Conservation (phyloP, 2,113 vertebrate species). For the Rattus rattus region DNA sequence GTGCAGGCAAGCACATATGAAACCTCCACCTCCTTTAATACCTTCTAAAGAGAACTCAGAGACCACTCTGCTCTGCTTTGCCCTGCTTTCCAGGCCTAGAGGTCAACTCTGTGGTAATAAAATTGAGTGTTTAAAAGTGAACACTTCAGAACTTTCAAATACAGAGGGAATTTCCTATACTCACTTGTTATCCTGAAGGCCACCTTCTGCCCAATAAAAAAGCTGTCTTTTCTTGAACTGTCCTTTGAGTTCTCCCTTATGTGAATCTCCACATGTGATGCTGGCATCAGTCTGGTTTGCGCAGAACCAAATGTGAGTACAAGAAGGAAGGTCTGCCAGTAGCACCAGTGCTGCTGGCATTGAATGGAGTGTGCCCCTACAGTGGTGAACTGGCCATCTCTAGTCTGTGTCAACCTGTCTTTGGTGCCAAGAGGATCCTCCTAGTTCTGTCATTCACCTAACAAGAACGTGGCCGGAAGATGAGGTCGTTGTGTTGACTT, state of each 20-base stretch:
- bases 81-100: background rate
- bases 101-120: background rate
- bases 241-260: background rate
- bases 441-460: background rate
- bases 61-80: background rate
- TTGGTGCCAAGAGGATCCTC: background rate
- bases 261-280: background rate
- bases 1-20: too few species aligned
- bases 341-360: background rate
- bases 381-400: background rate
- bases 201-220: background rate
- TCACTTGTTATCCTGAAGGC: background rate
- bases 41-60: constrained; percentile 6
- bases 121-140: background rate
- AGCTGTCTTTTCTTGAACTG: background rate
- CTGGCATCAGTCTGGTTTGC: background rate
- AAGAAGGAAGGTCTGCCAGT: background rate
- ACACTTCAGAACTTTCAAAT: background rate
- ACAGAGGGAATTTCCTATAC: background rate
- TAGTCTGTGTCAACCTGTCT: background rate
- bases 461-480: background rate
- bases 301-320: background rate
- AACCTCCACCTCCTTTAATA: background rate
- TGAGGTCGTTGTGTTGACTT: background rate
- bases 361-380: background rate